A percentile compares a stretch with the other conserved stretches of the same genome.
Conservation (phyloP, 2,113 vertebrate species). For the Maccullochella peelii region DNA sequence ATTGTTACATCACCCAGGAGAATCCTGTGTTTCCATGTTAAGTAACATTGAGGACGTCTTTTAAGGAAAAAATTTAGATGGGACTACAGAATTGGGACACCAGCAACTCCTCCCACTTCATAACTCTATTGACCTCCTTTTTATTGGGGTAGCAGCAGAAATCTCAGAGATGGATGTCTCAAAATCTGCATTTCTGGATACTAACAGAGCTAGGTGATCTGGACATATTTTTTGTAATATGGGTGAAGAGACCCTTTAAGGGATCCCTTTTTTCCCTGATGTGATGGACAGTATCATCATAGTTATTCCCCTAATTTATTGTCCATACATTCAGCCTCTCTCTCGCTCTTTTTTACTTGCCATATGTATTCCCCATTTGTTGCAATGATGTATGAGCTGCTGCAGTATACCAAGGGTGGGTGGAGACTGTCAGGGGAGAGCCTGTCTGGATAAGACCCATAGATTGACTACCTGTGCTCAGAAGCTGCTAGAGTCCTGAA, state of each 20-base stretch:
- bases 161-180: background rate
- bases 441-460: constrained; percentile 57
- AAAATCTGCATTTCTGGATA: background rate
- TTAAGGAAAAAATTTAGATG: background rate
- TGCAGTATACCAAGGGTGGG: constrained; percentile 56
- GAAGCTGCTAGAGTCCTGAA: constrained; percentile 52
- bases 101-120: background rate
- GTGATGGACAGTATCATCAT: constrained; percentile 22
- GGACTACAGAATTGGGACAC: background rate
- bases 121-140: background rate
- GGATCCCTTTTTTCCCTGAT: background rate
- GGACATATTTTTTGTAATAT: background rate
- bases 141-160: background rate
- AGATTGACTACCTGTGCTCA: constrained; percentile 71
- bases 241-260: background rate
- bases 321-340: constrained; percentile 20
- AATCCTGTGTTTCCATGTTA: background rate
- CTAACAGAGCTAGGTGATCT: background rate
- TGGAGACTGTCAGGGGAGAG: constrained; percentile 46
- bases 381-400: constrained; percentile 68
- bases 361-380: constrained; percentile 60
- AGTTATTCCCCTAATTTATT: constrained; percentile 29
- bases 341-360: constrained; percentile 27
- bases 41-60: background rate
- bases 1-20: background rate